Evolutionary conservation across 2,113 vertebrate species (phyloP).

Genomic region (Ascaphus truei): DNA sequence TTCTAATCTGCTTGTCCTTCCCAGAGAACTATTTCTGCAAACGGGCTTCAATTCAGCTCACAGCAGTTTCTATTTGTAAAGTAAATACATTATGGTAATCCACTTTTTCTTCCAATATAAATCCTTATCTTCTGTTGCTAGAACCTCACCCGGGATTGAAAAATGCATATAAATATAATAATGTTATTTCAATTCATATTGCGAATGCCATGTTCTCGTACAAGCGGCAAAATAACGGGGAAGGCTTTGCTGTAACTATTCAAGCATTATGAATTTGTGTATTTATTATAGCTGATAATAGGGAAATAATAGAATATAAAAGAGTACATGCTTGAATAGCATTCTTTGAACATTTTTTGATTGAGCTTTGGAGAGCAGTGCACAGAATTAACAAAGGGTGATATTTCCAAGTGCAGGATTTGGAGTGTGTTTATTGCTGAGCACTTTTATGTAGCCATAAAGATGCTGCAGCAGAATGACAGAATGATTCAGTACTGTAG

Average conservation of each 20-base stretch:
- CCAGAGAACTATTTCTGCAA: background rate
- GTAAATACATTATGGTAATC: background rate
- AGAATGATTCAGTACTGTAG: background rate
- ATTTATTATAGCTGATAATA: constrained; percentile 4
- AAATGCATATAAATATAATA: background rate
- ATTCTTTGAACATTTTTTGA: background rate
- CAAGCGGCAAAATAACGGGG: background rate
- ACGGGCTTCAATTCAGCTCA: background rate
- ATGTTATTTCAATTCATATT: background rate
- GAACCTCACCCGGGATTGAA: background rate
- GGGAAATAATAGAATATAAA: constrained; percentile 8
- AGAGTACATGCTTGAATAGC: background rate
- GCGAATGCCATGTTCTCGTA: background rate
- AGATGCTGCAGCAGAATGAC: background rate
- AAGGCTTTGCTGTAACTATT: background rate
- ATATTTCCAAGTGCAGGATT: background rate
- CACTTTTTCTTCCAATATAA: background rate
- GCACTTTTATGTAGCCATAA: background rate
- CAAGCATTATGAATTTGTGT: background rate
- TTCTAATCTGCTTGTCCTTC: background rate
- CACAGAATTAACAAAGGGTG: background rate
- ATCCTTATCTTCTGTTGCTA: background rate
- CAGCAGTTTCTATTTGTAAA: background rate
- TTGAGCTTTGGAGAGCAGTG: background rate
- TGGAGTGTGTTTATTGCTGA: background rate